phyloP scores from a whole-genome alignment of 2,113 vertebrate species.

The Verasper variegatus region DNA sequence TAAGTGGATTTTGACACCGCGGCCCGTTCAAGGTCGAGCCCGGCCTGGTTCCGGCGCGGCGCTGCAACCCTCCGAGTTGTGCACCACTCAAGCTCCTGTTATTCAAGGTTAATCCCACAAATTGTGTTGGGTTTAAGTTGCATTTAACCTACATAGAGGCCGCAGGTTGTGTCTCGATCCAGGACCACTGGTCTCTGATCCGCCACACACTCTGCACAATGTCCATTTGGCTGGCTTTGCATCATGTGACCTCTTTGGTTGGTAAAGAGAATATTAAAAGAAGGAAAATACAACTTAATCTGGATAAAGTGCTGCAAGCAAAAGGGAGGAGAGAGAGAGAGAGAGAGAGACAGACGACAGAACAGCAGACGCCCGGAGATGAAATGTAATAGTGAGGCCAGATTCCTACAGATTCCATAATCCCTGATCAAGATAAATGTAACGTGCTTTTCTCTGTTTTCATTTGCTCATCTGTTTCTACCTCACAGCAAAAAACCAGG shows the following conservation, averaged over 20 bases:
- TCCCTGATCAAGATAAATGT: constrained; percentile 66
- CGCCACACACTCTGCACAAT: background rate
- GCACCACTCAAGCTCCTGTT: constrained; percentile 28
- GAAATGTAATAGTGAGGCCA: constrained; percentile 38
- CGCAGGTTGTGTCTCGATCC: constrained; percentile 33
- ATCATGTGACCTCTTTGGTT: constrained; percentile 27
- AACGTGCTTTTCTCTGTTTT: constrained; percentile 36
- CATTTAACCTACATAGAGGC: constrained; percentile 59
- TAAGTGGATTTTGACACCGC: constrained; percentile 71
- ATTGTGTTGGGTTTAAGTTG: constrained; percentile 64
- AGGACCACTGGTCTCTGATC: constrained; percentile 43
- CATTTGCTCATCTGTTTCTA: constrained; percentile 53
- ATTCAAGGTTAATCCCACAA: constrained; percentile 68
- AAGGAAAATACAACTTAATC: constrained; percentile 61
- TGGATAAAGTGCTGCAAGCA: constrained; percentile 59
- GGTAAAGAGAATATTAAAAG: constrained; percentile 35
- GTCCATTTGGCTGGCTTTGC: constrained; percentile 47
- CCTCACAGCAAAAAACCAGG: constrained; percentile 56
- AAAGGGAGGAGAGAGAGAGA: constrained; percentile 4
- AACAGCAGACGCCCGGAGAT: constrained; percentile 24
- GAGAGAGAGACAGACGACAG: constrained; percentile 13
- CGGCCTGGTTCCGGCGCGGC: background rate
- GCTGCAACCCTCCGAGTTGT: background rate
- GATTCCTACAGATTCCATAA: constrained; percentile 61
- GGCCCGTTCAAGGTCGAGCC: constrained; percentile 65